These are phyloP conservation scores for Hypsopygia costalis DNA, from an alignment of 2,888 invertebrate genomes.

Conservation along the genomic window DNA sequence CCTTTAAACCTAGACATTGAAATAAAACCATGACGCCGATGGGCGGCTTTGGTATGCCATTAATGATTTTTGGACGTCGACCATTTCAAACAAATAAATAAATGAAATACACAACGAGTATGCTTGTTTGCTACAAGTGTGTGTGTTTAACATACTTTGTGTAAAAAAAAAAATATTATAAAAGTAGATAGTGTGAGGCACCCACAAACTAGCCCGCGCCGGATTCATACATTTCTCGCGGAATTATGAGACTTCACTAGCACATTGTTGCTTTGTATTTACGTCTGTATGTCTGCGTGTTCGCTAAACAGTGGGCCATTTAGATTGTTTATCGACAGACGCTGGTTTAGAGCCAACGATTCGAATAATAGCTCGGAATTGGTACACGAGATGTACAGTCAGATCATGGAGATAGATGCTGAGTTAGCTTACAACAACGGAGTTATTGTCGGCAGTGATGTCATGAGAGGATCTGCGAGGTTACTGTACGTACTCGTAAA, in stretches of 20 bases:
- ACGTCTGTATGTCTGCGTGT: not conserved
- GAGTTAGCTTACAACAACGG: not conserved
- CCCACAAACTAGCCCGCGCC: not conserved
- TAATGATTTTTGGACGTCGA: too few species aligned
- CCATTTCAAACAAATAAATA: too few species aligned
- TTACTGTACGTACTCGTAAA: too few species aligned
- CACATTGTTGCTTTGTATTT: conserved; percentile 4
- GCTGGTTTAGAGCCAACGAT: not conserved
- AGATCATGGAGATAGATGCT: not conserved
- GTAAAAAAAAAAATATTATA: too few species aligned
- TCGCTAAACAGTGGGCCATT: conserved; percentile 1
- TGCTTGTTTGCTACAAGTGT: too few species aligned
- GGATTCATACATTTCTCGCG: not conserved
- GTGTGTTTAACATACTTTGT: too few species aligned
- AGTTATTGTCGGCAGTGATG: not conserved
- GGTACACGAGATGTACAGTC: not conserved
- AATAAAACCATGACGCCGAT: too few species aligned
- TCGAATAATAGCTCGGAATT: not conserved
- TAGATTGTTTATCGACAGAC: conserved; percentile 1
- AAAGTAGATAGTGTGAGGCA: too few species aligned
- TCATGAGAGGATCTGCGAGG: not conserved
- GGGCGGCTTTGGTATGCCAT: too few species aligned
- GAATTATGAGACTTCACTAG: not conserved
- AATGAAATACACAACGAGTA: too few species aligned
- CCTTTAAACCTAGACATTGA: too few species aligned